Base-by-base conservation (phyloP, 1,140 invertebrate genomes). In the Telenomus remus region DNA sequence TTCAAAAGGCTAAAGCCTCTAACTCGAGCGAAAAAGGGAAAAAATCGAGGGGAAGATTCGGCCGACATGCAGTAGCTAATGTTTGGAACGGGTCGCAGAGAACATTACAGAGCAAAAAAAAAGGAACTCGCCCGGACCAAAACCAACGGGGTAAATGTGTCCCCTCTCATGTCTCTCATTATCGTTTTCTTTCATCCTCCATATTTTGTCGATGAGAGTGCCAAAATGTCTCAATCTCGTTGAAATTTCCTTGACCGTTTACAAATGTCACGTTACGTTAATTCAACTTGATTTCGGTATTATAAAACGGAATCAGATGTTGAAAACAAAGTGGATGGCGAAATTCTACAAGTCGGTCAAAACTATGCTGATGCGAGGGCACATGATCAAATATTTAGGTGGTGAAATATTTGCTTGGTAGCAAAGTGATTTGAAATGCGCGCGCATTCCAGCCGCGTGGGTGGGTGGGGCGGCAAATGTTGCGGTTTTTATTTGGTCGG, bases 11-110 rank as follows among this genome's bases (percentile, higher is more conserved):
- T 66, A 69, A 65, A 70, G 65, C 59, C 51, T 64, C 57, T n/a
- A 51, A 49, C 34, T 61, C 34, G 37, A 65, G 69, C 33, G 71
- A 63, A 65, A 39, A 48, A 48, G 19, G 19, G 60, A 76, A 70
- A 61, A 55, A 60, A 70, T 61, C 46, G 55, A 65, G 73, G 73
- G 73, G 60, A 65, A 44, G 72, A 75, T 69, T 86, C 81, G 82
- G 82, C 81, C 82, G 77, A 83, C 86, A 79, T 83, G 85, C 66
- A 74, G 82, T 83, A 86, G 83, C 84, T 87, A 87, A 87, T 88
- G 85, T 87, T 82, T 82, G 82, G 78, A 88, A 86, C 82, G 85
- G 82, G 80, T 83, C 79, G 76, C 71, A 78, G 82, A 78, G 82
- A 85, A 79, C 81, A 86, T 87, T 86, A 85, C 78, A 80, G 59